Evolutionary conservation across 2,113 vertebrate genomes (phyloP).

Genomic region (Siphamia tubifer): DNA sequence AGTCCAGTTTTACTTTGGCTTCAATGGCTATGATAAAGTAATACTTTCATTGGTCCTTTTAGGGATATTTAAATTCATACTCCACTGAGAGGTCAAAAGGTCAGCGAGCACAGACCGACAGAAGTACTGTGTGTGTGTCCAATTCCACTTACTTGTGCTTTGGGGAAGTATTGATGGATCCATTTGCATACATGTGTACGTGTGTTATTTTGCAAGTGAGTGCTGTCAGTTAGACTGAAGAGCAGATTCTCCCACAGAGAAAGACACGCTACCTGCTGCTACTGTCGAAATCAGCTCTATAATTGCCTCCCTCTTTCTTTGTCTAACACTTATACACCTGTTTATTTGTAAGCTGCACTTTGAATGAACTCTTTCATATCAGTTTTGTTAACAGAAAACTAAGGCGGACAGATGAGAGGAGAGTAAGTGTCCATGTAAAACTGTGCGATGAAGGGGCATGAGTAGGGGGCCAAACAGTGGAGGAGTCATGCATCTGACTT

Average conservation of each 20-base stretch:
- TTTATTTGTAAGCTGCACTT: slow-evolving; percentile 1
- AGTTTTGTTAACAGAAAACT: slow-evolving; percentile 17
- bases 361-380: slow-evolving; percentile 15
- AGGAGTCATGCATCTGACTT: slow-evolving; percentile 18
- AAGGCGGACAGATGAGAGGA: slow-evolving; percentile 20
- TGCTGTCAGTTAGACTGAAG: slow-evolving; percentile 18
- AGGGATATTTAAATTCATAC: neutral
- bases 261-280: slow-evolving; percentile 17
- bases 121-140: neutral
- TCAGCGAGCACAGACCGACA: neutral
- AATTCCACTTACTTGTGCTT: neutral
- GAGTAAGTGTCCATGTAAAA: slow-evolving; percentile 8
- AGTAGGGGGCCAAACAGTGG: neutral
- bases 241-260: slow-evolving; percentile 14
- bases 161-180: neutral
- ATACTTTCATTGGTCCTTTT: slow-evolving; percentile 18
- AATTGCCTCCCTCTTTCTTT: neutral
- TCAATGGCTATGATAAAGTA: slow-evolving; percentile 1
- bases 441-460: slow-evolving; percentile 14
- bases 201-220: neutral
- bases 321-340: neutral
- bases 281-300: neutral
- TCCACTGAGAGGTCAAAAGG: slow-evolving; percentile 2
- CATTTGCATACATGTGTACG: neutral
- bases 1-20: neutral